Conservation (phyloP, 2,888 invertebrate genomes). For the Drosophila mimica region DNA sequence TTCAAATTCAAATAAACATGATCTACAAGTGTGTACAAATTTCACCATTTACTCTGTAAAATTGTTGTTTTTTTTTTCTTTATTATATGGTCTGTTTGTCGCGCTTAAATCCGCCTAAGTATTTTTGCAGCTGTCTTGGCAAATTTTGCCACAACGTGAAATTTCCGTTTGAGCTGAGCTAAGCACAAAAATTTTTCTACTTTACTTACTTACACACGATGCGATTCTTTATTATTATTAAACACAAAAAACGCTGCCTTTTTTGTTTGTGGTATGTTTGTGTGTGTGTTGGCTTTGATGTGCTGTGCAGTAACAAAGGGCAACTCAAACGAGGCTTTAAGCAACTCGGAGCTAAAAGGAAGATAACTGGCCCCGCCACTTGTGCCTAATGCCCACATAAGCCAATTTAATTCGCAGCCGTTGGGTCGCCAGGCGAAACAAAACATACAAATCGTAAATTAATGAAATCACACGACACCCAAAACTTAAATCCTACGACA, state of each 20-base stretch:
- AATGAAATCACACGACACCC: conserved; percentile 69
- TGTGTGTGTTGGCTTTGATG: conserved; percentile 51
- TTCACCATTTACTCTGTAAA: conserved; percentile 12
- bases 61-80: conserved; percentile 22
- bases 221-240: conserved; percentile 77
- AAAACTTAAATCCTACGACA: conserved; percentile 71
- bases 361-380: conserved; percentile 17
- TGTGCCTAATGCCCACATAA: conserved; percentile 59
- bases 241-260: conserved; percentile 48
- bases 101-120: conserved; percentile 78
- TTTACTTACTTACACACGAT: conserved; percentile 60
- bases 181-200: conserved; percentile 76
- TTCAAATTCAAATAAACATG: too few relatives aligned
- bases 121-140: conserved; percentile 67
- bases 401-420: conserved; percentile 76
- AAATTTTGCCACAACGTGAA: conserved; percentile 67
- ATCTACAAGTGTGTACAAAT: conserved; percentile 14
- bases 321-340: conserved; percentile 46
- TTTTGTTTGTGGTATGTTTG: conserved; percentile 7
- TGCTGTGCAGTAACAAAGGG: conserved; percentile 32
- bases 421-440: conserved; percentile 53
- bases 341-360: conserved; percentile 16
- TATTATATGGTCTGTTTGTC: conserved; percentile 65
- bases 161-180: conserved; percentile 80
- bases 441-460: conserved; percentile 68